Percentiles rank a stretch among this genome's conserved stretches.
phyloP scores from a whole-genome alignment of 1,140 invertebrate species.

The Nasonia giraulti region DNA sequence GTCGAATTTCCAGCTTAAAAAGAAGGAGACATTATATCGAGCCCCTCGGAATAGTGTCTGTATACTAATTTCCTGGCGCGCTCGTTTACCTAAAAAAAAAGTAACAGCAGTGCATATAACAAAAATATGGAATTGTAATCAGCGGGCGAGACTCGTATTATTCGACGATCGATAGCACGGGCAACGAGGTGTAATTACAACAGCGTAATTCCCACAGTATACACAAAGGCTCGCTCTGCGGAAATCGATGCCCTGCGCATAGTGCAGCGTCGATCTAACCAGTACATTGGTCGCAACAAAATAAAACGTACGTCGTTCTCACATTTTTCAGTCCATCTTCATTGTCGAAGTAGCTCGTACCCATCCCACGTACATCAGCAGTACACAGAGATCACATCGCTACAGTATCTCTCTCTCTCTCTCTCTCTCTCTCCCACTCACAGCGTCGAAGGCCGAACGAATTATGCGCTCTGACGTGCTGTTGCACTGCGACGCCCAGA shows the following conservation, averaged over 20 bases:
- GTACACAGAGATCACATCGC: too few relatives aligned
- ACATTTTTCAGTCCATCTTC: too few relatives aligned
- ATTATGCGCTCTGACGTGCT: constrained; percentile 4
- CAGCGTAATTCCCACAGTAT: not conserved
- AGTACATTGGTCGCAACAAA: not conserved
- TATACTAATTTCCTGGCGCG: too few relatives aligned
- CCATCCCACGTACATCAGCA: too few relatives aligned
- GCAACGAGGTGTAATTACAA: not conserved
- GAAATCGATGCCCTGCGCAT: not conserved
- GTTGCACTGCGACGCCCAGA: not conserved
- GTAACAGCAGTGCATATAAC: too few relatives aligned
- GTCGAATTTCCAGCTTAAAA: not conserved
- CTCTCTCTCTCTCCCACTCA: too few relatives aligned
- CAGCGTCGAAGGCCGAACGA: constrained; percentile 22
- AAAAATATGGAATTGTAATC: too few relatives aligned
- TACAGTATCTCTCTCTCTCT: too few relatives aligned
- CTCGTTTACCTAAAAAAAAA: not conserved
- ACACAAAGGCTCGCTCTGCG: not conserved
- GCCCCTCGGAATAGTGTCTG: too few relatives aligned
- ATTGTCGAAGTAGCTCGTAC: too few relatives aligned
- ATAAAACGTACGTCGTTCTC: not conserved
- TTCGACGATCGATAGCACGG: not conserved
- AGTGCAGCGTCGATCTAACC: not conserved
- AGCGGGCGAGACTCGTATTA: too few relatives aligned
- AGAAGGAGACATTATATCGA: too few relatives aligned